Conservation (phyloP, 2,888 invertebrate genomes). For the Clostera curtula region DNA sequence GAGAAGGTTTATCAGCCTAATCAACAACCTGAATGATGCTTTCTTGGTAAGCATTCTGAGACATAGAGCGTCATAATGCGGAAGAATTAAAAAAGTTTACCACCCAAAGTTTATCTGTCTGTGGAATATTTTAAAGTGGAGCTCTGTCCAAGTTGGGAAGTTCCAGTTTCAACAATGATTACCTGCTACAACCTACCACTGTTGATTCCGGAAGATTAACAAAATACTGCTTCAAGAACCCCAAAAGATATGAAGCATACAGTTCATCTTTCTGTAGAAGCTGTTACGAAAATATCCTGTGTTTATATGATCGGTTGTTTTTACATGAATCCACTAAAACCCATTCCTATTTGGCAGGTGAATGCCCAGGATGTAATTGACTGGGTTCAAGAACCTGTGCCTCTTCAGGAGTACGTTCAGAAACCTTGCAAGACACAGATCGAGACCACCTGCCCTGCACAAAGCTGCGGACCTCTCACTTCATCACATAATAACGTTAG, state of each 20-base stretch:
- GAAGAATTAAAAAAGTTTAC: too few relatives aligned
- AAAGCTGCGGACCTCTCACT: constrained; percentile 30
- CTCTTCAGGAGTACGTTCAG: constrained; percentile 42
- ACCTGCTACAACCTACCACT: too few relatives aligned
- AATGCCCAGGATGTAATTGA: constrained; percentile 64
- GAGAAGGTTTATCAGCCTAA: constrained; percentile 70
- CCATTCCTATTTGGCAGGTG: constrained; percentile 40
- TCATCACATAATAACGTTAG: constrained; percentile 30
- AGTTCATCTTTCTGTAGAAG: too few relatives aligned
- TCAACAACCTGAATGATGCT: constrained; percentile 70
- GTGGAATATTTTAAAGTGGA: too few relatives aligned
- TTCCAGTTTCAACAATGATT: too few relatives aligned
- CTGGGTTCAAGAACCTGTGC: constrained; percentile 73
- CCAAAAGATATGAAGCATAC: too few relatives aligned
- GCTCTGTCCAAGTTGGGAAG: too few relatives aligned
- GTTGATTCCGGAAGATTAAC: too few relatives aligned
- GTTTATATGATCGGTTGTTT: constrained; percentile 1
- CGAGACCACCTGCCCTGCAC: constrained; percentile 19
- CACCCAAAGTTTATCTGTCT: too few relatives aligned
- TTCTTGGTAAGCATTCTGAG: constrained; percentile 62
- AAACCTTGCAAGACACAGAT: constrained; percentile 28
- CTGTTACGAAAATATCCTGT: too few relatives aligned
- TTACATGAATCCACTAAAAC: not conserved
- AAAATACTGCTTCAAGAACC: too few relatives aligned
- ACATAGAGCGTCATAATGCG: too few relatives aligned